phyloP scores from a whole-genome alignment of 2,113 vertebrate genomes.

The Chiloscyllium plagiosum region DNA sequence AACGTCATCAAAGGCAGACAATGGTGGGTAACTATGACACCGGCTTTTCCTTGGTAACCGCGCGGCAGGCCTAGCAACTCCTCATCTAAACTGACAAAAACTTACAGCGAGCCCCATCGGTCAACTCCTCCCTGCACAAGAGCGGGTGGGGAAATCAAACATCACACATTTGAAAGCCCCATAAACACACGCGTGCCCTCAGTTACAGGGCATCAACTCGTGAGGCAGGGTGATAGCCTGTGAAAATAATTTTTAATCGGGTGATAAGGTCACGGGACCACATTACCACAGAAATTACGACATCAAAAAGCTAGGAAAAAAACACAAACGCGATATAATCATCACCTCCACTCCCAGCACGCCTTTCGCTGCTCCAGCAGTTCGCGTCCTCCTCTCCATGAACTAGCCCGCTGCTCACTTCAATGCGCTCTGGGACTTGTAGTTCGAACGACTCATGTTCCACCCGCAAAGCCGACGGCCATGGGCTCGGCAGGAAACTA shows the following conservation, averaged over 20 bases:
- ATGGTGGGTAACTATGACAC: slow-evolving; percentile 10
- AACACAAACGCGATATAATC: background rate
- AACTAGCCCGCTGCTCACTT: too few species aligned
- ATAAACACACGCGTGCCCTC: background rate
- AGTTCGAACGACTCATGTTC: background rate
- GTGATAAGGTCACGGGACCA: background rate
- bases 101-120: background rate
- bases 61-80: background rate
- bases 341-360: slow-evolving; percentile 14
- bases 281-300: background rate
- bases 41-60: slow-evolving; percentile 17
- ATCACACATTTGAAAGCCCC: background rate
- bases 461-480: background rate
- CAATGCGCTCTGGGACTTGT: background rate
- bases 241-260: background rate
- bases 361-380: slow-evolving; percentile 1
- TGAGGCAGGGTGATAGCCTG: too few species aligned
- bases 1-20: slow-evolving; percentile 2
- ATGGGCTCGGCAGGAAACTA: background rate
- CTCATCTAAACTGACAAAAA: background rate
- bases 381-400: background rate
- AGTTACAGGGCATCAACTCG: background rate
- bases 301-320: background rate
- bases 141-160: background rate
- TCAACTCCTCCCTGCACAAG: background rate